Evolutionary conservation across 2,888 invertebrate species (phyloP), one percentile per base, ranked within the genome.

Genomic region (Trissolcus brochymenae): DNA sequence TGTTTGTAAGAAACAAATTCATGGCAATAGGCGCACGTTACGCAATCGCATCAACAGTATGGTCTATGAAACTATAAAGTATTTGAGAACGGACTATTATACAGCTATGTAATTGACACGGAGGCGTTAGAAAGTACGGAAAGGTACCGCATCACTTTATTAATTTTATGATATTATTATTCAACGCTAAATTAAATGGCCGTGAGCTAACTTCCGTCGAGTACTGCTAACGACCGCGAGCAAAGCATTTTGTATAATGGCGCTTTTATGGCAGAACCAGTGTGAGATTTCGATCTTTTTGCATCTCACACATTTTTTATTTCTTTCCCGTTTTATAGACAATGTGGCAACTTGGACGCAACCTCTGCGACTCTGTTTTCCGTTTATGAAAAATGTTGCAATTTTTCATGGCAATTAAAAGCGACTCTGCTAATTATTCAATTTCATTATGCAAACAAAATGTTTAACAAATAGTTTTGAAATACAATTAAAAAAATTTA

Each of bases 141-240:
- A 76, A 76, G 76, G 56, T 71, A 76, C 76, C 70, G 70, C 76
- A 76, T 76, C 76, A 71, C 70, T 76, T 76, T 76, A 76, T 76
- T 76, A 76, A 66, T 66, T 71, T 76, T 76, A 76, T 41, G 70
- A 71, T 70, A 55, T 46, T 65, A 76, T 76, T 70, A 76, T 76
- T 71, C 70, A 76, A 71, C 70, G 61, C 46, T 46, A 66, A 76
- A 71, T 76, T 71, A 71, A 76, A 56, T 29, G 75, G 40, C 60
- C 70, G 60, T 76, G 65, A 76, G 70, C 76, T 71, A 76, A 76
- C 70, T 76, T 76, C 76, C 76, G 65, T 70, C 66, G 55, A 71
- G 64, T 25, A 29, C 14, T 25, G 46, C 51, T 71, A 61, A 76
- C 64, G 65, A 70, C 55, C 46, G 46, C 46, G 46, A 46, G 56